Percentiles rank a stretch among this genome's conserved stretches.
Conservation (phyloP, 64 coral and sea anemone genomes). For the Stylophora pistillata region DNA sequence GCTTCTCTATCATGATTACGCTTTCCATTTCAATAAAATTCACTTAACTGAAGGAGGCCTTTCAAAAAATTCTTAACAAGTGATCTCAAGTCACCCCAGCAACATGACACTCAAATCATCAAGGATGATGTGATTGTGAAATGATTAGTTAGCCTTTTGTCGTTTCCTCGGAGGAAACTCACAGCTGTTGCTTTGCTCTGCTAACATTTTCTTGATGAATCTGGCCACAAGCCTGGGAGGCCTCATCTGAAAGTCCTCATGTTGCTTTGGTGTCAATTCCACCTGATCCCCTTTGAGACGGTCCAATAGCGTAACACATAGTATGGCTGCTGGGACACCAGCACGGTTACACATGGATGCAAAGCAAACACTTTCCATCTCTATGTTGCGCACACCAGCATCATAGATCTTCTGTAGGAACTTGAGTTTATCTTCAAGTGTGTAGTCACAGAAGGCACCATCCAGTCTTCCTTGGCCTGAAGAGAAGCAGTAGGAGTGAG, state of each 20-base stretch:
- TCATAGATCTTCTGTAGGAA: slow-evolving; percentile 74
- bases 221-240: slow-evolving; percentile 75
- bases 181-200: slow-evolving; percentile 4
- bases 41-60: no score
- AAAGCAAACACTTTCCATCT: slow-evolving; percentile 98
- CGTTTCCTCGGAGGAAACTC: neutral
- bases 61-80: no score
- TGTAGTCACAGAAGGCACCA: slow-evolving; percentile 96
- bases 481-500: neutral
- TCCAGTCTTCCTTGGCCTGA: slow-evolving; percentile 92
- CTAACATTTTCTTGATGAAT: slow-evolving; percentile 74
- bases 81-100: no score
- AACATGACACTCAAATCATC: no score
- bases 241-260: slow-evolving; percentile 80
- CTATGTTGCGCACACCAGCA: slow-evolving; percentile 87
- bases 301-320: slow-evolving; percentile 91
- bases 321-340: slow-evolving; percentile 67
- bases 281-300: slow-evolving; percentile 86
- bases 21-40: no score
- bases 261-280: slow-evolving; percentile 45
- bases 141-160: neutral
- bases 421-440: slow-evolving; percentile 74
- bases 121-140: no score
- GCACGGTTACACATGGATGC: slow-evolving; percentile 96
- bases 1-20: no score